Evolutionary conservation across 2,888 invertebrate species (phyloP), one percentile per base, ranked within the genome.

Genomic region (Podabrus alpinus): DNA sequence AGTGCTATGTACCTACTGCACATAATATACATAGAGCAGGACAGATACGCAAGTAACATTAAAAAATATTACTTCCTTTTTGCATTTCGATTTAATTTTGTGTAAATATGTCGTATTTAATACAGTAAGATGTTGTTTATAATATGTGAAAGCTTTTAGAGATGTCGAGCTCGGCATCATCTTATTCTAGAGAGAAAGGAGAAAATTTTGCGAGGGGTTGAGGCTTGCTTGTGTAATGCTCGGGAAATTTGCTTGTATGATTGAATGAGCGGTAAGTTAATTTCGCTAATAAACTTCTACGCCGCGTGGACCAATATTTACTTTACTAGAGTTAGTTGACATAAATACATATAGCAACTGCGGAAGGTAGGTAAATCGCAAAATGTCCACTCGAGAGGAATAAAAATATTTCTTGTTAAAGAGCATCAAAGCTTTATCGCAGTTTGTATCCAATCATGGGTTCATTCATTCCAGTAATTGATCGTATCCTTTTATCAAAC

Each of bases 311-410:
- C 85, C 79, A 86, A 86, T 86, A 86, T 86, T 86, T 86, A 84
- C 86, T 84, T 84, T 83, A 79, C 83, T 85, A 85, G 86, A 86
- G 86, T 86, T 86, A 85, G 86, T 86, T 85, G 84, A 85, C 85
- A 84, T 84, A 85, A 84, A 84, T 82, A 85, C 82, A 83, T 81
- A 84, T 81, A 83, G 81, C 82, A 81, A 79, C 68, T 76, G 81
- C 78, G 72, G 77, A 77, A 81, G 81, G 45, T 45, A 45, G 45
- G 80, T 77, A 81, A 80, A 82, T 78, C 78, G 79, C 79, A 82
- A 84, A 84, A 83, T 84, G 83, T 84, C 85, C 82, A 84, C 83
- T 84, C 81, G 82, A 84, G 81, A 81, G 82, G 81, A 84, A 85
- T 84, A 86, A 86, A 86, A 86, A 86, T 84, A 81, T 83, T 84